Evolutionary conservation across 1,140 invertebrate species (phyloP).

Genomic region (Heterodera schachtii): DNA sequence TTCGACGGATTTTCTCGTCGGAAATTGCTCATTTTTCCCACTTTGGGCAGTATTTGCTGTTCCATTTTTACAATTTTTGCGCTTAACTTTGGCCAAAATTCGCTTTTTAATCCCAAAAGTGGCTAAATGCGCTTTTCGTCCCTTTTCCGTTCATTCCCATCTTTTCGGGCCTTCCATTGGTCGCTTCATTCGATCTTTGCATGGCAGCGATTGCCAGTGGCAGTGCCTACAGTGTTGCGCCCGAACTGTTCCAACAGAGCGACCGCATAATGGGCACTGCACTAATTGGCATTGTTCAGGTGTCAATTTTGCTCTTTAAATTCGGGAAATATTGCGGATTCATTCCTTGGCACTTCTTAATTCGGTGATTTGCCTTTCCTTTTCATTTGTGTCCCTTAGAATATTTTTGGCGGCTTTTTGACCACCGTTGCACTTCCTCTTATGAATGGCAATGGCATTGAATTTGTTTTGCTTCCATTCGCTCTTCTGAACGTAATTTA

Average conservation of each 20-base stretch:
- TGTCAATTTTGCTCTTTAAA: conserved; percentile 19
- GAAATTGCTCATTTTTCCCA: conserved; percentile 44
- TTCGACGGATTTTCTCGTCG: conserved; percentile 49
- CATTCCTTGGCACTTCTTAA: conserved; percentile 18
- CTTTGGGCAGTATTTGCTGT: conserved; percentile 41
- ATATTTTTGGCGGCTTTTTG: conserved; percentile 47
- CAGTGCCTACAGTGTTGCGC: conserved; percentile 47
- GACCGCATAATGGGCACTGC: conserved; percentile 49
- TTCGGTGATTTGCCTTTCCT: not conserved
- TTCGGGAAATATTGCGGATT: not conserved
- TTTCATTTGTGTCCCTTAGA: conserved; percentile 22
- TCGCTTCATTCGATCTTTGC: conserved; percentile 46
- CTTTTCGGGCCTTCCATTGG: conserved; percentile 36
- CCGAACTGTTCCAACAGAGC: conserved; percentile 45
- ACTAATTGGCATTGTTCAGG: conserved; percentile 48
- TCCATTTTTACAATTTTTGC: conserved; percentile 13
- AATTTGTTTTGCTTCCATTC: conserved; percentile 47
- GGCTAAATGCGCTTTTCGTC: not conserved
- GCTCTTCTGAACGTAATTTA: conserved; percentile 49
- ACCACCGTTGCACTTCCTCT: conserved; percentile 41
- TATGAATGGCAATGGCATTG: conserved; percentile 45
- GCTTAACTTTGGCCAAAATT: conserved; percentile 13
- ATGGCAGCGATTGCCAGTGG: conserved; percentile 50
- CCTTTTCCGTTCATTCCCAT: not conserved
- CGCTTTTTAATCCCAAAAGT: conserved; percentile 3